Conservation (phyloP, 2,888 invertebrate genomes). For the Ormyrus nitidulus region DNA sequence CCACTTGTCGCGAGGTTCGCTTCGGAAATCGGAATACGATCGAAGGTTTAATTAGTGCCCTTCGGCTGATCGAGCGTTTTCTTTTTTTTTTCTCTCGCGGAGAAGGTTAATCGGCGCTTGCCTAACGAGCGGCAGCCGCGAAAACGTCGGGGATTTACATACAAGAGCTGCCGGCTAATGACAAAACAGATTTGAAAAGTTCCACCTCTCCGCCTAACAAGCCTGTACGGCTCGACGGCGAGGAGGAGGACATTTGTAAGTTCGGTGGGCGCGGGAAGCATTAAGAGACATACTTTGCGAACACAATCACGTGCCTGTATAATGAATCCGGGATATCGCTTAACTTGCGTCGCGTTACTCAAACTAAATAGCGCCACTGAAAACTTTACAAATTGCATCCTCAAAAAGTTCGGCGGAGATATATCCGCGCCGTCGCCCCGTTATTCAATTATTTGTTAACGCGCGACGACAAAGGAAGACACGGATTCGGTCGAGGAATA, state of each 20-base stretch:
- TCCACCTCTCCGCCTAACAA: neutral
- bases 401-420: conserved; percentile 23
- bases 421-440: neutral
- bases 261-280: neutral
- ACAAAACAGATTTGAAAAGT: conserved; percentile 32
- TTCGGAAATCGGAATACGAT: no score
- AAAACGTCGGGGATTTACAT: no score
- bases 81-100: no score
- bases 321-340: conserved; percentile 52
- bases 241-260: conserved; percentile 22
- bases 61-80: no score
- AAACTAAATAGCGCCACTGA: conserved; percentile 36
- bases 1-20: no score
- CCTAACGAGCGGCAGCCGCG: no score
- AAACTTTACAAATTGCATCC: conserved; percentile 48
- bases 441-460: conserved; percentile 36
- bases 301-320: conserved; percentile 45
- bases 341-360: conserved; percentile 46
- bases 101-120: no score
- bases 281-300: conserved; percentile 48
- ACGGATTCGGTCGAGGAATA: neutral
- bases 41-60: no score
- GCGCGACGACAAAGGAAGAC: neutral
- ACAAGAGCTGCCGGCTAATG: neutral
- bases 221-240: neutral